A percentile compares a stretch with the other conserved stretches of the same genome.
phyloP scores from a whole-genome alignment of 2,797 vertebrate genomes.

The Pseudochirops cupreus region DNA sequence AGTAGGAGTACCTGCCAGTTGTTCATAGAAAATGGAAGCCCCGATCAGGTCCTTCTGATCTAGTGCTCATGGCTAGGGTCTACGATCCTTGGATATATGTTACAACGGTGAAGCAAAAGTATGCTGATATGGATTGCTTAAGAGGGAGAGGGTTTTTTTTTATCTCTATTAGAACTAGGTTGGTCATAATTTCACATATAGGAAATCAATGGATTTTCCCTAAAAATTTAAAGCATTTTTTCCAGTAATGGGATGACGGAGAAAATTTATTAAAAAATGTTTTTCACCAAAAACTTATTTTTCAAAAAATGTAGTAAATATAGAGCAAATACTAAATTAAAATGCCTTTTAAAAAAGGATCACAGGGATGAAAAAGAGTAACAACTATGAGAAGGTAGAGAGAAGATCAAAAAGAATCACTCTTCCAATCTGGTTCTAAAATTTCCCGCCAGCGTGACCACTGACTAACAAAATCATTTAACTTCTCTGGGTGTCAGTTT shows the following conservation, averaged over 20 bases:
- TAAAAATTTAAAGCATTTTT: neutral
- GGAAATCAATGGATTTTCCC: neutral
- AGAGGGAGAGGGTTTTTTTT: neutral
- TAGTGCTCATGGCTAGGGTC: neutral
- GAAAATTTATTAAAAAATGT: neutral
- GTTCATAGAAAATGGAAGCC: neutral
- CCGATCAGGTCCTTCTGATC: neutral
- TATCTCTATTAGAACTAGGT: neutral
- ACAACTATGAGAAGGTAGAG: neutral
- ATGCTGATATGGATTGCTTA: neutral
- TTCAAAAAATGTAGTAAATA: neutral
- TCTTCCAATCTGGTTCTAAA: neutral
- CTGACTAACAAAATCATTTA: neutral
- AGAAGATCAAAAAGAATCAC: neutral
- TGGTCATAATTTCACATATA: neutral
- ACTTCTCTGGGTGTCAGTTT: neutral
- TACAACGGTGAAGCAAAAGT: neutral
- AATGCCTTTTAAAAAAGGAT: neutral
- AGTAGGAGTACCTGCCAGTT: neutral
- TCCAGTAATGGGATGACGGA: neutral
- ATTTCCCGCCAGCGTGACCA: neutral
- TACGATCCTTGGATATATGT: neutral
- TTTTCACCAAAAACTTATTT: neutral
- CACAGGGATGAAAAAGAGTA: too few species aligned
- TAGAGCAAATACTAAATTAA: neutral